phyloP scores from a whole-genome alignment of 2,888 invertebrate genomes.

The Halocaridina rubra region DNA sequence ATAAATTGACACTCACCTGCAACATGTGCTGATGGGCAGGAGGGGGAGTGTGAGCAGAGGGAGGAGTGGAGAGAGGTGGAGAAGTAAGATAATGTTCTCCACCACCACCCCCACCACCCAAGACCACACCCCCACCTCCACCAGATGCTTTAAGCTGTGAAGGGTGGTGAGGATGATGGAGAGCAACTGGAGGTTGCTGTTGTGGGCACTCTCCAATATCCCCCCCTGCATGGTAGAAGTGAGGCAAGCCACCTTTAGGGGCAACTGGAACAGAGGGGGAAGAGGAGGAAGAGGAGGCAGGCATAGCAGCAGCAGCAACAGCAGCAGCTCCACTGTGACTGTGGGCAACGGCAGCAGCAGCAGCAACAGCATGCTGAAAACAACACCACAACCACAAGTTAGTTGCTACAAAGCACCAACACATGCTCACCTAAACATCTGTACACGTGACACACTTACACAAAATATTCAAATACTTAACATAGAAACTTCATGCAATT shows the following conservation, averaged over 20 bases:
- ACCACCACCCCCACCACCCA: slow-evolving; percentile 20
- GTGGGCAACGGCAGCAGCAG: slow-evolving; percentile 47
- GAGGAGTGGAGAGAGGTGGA: slow-evolving; percentile 54
- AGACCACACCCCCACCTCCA: slow-evolving; percentile 40
- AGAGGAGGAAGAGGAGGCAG: slow-evolving; percentile 26
- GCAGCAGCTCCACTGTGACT: slow-evolving; percentile 13
- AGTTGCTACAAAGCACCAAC: slow-evolving; percentile 33
- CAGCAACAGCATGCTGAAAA: slow-evolving; percentile 60
- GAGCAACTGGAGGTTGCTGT: slow-evolving; percentile 36
- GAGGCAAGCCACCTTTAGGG: slow-evolving; percentile 35
- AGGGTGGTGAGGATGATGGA: slow-evolving; percentile 40
- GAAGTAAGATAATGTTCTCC: slow-evolving; percentile 54
- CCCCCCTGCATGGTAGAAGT: slow-evolving; percentile 33
- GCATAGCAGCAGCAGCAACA: slow-evolving; percentile 23
- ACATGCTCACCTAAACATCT: not conserved
- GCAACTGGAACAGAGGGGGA: slow-evolving; percentile 20
- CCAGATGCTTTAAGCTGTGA: slow-evolving; percentile 22
- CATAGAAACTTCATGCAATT: too few relatives aligned
- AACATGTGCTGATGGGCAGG: slow-evolving; percentile 47
- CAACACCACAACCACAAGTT: slow-evolving; percentile 58
- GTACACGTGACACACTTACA: too few relatives aligned
- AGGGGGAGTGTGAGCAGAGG: slow-evolving; percentile 54
- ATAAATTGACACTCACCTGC: slow-evolving; percentile 40
- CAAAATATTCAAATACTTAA: too few relatives aligned
- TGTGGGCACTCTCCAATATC: slow-evolving; percentile 47